These are phyloP conservation scores for Apaloderma vittatum DNA, from an alignment of 2,113 vertebrate species.

Conservation along the genomic window DNA sequence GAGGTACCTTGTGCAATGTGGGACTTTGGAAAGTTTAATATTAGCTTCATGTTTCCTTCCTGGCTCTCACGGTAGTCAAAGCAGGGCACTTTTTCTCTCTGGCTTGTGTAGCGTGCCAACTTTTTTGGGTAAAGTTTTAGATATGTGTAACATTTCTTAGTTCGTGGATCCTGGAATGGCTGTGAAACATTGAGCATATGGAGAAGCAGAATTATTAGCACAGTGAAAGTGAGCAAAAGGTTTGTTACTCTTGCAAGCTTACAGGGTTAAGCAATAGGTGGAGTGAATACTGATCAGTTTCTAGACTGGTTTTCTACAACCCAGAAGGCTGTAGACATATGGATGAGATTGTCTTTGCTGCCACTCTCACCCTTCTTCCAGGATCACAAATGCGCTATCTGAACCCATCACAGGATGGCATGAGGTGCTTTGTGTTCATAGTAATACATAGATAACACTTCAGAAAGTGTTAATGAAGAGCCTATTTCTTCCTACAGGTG, in stretches of 20 bases:
- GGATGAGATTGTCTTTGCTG: background rate
- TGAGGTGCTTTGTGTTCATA: background rate
- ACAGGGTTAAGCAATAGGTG: background rate
- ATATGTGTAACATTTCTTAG: background rate
- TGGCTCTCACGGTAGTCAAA: background rate
- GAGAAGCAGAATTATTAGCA: slow-evolving; percentile 55
- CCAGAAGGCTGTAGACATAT: background rate
- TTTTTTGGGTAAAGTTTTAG: background rate
- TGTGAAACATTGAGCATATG: slow-evolving; percentile 55
- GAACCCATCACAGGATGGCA: background rate
- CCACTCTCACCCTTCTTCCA: background rate
- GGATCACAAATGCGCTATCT: background rate
- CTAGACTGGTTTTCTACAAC: background rate
- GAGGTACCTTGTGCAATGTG: background rate
- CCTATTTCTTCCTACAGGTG: background rate
- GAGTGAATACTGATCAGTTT: background rate
- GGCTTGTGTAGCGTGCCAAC: background rate
- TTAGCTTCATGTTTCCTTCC: background rate
- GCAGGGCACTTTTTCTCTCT: background rate
- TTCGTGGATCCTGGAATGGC: slow-evolving; percentile 14
- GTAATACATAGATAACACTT: background rate
- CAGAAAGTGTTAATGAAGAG: background rate
- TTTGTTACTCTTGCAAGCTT: background rate
- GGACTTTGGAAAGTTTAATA: background rate
- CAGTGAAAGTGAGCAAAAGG: background rate